A percentile compares a stretch with the other conserved stretches of the same genome.
Conservation (phyloP, 2,113 vertebrate species). For the Petrocephalus microphthalmus region DNA sequence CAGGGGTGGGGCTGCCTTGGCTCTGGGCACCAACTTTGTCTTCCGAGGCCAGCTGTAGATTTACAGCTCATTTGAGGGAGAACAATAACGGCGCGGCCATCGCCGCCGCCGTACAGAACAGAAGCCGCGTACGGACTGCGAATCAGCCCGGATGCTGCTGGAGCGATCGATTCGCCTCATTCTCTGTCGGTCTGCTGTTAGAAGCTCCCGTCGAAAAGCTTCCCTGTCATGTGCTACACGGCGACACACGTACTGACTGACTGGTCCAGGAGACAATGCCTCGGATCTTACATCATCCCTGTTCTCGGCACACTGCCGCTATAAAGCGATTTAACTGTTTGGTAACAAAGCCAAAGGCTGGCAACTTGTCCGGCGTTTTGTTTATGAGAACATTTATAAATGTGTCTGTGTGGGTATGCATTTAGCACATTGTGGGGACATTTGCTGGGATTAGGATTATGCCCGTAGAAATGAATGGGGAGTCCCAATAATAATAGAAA, state of each 20-base stretch:
- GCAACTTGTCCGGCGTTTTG: neutral
- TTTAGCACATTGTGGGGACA: neutral
- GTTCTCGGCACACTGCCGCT: neutral
- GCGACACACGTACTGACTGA: neutral
- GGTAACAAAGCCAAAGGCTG: neutral
- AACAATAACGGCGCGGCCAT: constrained; percentile 54
- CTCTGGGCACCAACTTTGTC: constrained; percentile 42
- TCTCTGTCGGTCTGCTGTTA: neutral
- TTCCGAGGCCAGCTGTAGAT: constrained; percentile 55
- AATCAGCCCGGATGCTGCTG: neutral
- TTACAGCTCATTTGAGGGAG: constrained; percentile 46
- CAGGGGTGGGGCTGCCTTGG: constrained; percentile 29
- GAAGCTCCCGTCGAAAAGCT: neutral
- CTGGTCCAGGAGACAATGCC: neutral
- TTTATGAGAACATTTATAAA: neutral
- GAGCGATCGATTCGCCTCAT: neutral
- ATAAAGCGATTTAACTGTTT: neutral
- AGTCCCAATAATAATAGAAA: neutral
- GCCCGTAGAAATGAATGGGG: neutral
- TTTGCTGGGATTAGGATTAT: neutral
- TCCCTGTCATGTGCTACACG: neutral
- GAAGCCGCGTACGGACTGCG: constrained; percentile 47
- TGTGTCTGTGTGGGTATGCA: neutral
- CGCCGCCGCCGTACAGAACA: constrained; percentile 45
- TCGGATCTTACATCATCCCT: neutral